Base-by-base conservation (phyloP, 2,113 vertebrate species). In the Chaetodon trifascialis region DNA sequence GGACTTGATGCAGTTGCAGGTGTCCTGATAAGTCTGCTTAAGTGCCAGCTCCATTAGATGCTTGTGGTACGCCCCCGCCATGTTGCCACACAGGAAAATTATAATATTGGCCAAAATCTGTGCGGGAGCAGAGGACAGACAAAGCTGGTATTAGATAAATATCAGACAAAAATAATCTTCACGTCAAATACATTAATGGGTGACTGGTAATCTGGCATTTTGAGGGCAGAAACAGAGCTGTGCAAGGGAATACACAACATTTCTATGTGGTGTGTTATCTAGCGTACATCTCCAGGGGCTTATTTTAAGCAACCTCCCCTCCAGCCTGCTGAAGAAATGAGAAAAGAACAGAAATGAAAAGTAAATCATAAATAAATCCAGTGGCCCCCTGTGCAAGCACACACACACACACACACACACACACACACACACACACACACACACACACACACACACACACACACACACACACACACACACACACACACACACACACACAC, bases 1-100 rank as follows among this genome's bases (percentile, higher is more conserved):
- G 11, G 97, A 98, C 90, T 99, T 99, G 93, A 99, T 99, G 94
- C 97, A 99, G 89, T 99, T 99, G 94, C 98, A 99, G 0, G 98
- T 99, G 94, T 99, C 98, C 74, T 98, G 97, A 68, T 99, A 99
- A 0, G 97, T 99, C 79, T 99, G 98, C 88, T 98, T 97, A 19
- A 99, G 93, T 0, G 98, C 98, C 0, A 99, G 91, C 59, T 99
- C 97, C 98, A 99, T 99, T 74, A 99, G 95, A 46, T 99, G 98
- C 40, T 99, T 99, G 89, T 99, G 98, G 88, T 99, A 99, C 0
- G 97, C 98, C 44, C 98, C 98, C 0, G 97, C 98, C 95, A 99
- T 93, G 94, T 98, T 99, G 30, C 98, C 98, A 3, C 98, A 99
- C 93, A 98, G 94, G 91, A 99, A 99, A 89, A 99, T 99, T 11